Percentiles rank a stretch among this genome's conserved stretches.
Conservation (phyloP, 2,113 vertebrate species). For the Perognathus longimembris region DNA sequence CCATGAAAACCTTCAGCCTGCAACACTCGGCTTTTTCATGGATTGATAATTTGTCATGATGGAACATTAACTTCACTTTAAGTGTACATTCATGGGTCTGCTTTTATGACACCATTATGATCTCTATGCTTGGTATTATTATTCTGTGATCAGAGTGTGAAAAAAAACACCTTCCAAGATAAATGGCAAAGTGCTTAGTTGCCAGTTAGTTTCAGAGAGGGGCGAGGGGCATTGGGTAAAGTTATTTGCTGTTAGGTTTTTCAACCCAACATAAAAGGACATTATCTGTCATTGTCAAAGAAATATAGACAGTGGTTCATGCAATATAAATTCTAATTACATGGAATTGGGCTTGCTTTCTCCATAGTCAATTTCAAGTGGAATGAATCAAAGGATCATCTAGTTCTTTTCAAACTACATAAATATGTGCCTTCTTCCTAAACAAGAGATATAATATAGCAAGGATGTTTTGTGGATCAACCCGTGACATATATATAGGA, state of each 20-base stretch:
- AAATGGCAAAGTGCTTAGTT: conserved; percentile 27
- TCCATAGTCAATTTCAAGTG: conserved; percentile 36
- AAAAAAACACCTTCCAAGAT: conserved; percentile 57
- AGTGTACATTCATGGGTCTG: conserved; percentile 35
- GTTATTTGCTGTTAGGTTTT: conserved; percentile 59
- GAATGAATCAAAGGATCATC: conserved; percentile 9
- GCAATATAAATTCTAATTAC: conserved; percentile 65
- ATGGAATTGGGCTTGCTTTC: conserved; percentile 51
- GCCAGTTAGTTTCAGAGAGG: neutral
- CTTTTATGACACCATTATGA: conserved; percentile 53
- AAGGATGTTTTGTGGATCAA: neutral
- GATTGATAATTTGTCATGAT: conserved; percentile 51
- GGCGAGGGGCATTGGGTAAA: neutral
- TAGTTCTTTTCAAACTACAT: neutral
- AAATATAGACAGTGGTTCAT: conserved; percentile 45
- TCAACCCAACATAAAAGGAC: conserved; percentile 42
- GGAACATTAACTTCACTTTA: conserved; percentile 59
- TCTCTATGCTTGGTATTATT: conserved; percentile 43
- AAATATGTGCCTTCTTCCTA: neutral
- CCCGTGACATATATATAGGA: neutral
- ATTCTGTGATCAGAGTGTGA: conserved; percentile 51
- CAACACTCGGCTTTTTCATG: conserved; percentile 33
- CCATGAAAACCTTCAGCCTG: neutral
- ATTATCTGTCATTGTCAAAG: conserved; percentile 57
- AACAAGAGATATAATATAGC: neutral